Evolutionary conservation across 2,113 vertebrate genomes (phyloP), one percentile per base, ranked within the genome.

Genomic region (Saguinus imperator): DNA sequence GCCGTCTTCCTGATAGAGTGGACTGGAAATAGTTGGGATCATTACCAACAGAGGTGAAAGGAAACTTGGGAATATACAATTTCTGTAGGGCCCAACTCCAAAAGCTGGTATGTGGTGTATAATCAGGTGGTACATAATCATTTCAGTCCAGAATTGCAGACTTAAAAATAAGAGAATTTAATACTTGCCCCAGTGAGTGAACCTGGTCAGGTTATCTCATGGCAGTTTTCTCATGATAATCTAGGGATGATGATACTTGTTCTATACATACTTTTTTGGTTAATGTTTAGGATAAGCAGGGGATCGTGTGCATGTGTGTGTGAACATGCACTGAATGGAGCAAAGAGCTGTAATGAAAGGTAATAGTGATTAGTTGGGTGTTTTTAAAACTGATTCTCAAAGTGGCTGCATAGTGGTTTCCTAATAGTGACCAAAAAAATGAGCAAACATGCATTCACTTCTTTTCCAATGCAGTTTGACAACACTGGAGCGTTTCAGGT

Each of bases 401-500:
- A 35, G 20, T 66, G 20, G 45, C 12, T 13, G 5, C 6, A 37
- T 35, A 50, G 5, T 45, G 52, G 21, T 23, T 87, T 93, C 61
- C 29, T 86, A 20, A 32, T 82, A n/a, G 75, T 70, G 45, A 64
- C 40, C 91, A 35, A 72, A 82, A 72, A 86, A 92, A 55, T 40
- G 23, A 81, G 7, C 6, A 80, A 94, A 75, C 20, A 64, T 89
- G 37, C 10, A 14, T 83, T 17, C 70, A 2, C 50, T 93, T 96
- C 25, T 92, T 95, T 95, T 92, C 48, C 57, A 81, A 12, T 66
- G 40, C 98, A 99, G 99, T 98, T 98, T 35, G 99, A 99, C 18
- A 98, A 99, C 97, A 98, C 98, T 0, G 96, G 98, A 20, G 98
- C 94, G 50, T 99, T 99, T 89, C 97, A 99, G 50, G 97, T 98